Evolutionary conservation across 2,113 vertebrate genomes (phyloP), one percentile per base, ranked within the genome.

Genomic region (Pica pica): DNA sequence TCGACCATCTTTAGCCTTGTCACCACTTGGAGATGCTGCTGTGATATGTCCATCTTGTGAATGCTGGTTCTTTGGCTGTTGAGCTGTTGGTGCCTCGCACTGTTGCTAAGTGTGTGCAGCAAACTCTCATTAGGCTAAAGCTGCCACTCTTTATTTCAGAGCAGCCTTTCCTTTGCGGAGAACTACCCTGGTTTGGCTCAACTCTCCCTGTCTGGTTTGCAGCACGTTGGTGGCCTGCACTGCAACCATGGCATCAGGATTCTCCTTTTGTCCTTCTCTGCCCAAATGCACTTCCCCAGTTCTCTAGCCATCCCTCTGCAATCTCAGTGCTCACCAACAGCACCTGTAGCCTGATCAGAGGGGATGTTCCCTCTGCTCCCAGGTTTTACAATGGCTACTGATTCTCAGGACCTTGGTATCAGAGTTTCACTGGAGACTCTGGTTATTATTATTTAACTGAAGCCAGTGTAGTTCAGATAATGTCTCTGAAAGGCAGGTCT

Each of bases 151-250:
- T 44, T 57, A 30, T 77, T 91, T 59, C 76, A 87, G 59, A 64
- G 26, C 39, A 67, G 21, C 23, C 39, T 67, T 59, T 59, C 9
- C 50, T 60, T 71, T 83, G 20, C 31, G 46, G 42, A 71, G 63
- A 64, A 4, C 33, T 65, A 74, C 60, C 44, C n/a, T 65, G 67
- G 5, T 39, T 42, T 88, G 65, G 53, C 39, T 42, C 33, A 65
- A 1, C 41, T 60, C 24, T 39, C 39, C 50, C 67, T 76, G 2
- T 42, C 49, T 79, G 35, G 26, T 75, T 42, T 52, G 35, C 65
- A 79, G 47, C 0, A 0, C 33, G 19, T 46, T 13, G 1, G 23
- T 60, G 26, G 56, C 50, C 71, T 79, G 49, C 7, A 10, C 30
- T 64, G 17, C 26, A 42, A 0, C 46, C 46, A 22, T 0, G 1